Evolutionary conservation across 2,888 invertebrate species (phyloP).

Genomic region (Calameuta filiformis): DNA sequence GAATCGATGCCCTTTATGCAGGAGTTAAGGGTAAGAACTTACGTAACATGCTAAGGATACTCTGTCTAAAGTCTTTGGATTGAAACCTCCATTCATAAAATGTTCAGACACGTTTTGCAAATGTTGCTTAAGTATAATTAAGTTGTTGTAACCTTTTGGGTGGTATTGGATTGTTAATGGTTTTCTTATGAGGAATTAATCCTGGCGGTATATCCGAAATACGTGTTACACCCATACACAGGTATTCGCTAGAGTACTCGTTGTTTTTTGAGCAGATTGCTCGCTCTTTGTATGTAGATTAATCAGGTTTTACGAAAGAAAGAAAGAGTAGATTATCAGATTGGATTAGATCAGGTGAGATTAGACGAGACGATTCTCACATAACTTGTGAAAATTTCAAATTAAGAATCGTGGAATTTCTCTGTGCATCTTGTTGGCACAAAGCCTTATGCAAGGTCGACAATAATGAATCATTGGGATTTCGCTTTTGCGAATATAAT

Average conservation of each 20-base stretch:
- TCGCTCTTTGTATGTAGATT: neutral
- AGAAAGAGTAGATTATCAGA: neutral
- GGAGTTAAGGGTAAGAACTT: neutral
- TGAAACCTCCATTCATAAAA: neutral
- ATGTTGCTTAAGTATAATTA: neutral
- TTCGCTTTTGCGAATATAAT: neutral
- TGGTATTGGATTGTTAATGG: neutral
- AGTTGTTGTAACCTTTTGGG: neutral
- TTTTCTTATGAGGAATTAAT: neutral
- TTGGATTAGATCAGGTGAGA: neutral
- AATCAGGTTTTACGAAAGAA: neutral
- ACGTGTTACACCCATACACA: neutral
- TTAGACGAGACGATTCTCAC: neutral
- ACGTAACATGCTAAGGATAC: neutral
- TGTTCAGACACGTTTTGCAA: neutral
- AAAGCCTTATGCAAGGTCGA: neutral
- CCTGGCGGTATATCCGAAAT: neutral
- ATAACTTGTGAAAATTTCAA: neutral
- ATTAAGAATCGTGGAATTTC: neutral
- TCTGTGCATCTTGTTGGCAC: neutral
- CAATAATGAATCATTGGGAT: neutral
- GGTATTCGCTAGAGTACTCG: neutral
- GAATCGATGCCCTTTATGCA: neutral
- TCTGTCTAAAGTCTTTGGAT: neutral
- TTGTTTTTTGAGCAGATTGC: neutral